Evolutionary conservation across 1,140 invertebrate species (phyloP).

Genomic region (Branchinecta lindahli): DNA sequence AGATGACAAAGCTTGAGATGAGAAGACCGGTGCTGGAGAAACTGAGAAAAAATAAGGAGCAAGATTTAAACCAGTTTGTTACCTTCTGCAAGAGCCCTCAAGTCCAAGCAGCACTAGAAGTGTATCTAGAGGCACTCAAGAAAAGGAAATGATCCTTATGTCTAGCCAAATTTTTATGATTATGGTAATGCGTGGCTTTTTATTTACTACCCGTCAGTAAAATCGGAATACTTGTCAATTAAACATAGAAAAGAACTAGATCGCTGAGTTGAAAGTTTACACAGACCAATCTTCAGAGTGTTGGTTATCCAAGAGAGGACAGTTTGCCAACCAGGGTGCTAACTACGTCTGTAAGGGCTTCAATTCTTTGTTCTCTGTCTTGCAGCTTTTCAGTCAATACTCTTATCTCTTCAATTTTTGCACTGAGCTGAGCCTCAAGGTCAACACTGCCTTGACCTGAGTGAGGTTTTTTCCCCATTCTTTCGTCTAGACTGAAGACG

Average conservation of each 20-base stretch:
- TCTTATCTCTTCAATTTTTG: not conserved
- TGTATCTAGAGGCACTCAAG: not conserved
- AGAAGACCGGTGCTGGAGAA: not conserved
- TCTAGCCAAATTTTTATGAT: no score
- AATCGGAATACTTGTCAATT: no score
- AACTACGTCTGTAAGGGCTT: not conserved
- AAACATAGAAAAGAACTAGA: no score
- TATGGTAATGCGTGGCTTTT: no score
- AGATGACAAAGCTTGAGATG: slow-evolving; percentile 2
- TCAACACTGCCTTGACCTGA: no score
- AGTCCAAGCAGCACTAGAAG: not conserved
- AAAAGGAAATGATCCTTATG: not conserved
- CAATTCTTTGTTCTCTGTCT: not conserved
- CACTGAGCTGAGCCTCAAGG: not conserved
- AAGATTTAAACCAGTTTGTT: slow-evolving; percentile 4
- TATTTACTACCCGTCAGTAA: no score
- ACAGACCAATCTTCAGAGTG: not conserved
- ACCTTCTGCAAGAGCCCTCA: not conserved
- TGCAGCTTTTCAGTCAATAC: not conserved
- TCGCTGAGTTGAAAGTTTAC: no score
- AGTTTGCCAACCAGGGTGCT: not conserved
- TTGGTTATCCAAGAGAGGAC: not conserved
- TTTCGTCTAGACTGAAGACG: no score
- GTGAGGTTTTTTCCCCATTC: no score
- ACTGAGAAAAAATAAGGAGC: not conserved